Evolutionary conservation across 2,113 vertebrate genomes (phyloP).

Genomic region (Solenodon paradoxus): DNA sequence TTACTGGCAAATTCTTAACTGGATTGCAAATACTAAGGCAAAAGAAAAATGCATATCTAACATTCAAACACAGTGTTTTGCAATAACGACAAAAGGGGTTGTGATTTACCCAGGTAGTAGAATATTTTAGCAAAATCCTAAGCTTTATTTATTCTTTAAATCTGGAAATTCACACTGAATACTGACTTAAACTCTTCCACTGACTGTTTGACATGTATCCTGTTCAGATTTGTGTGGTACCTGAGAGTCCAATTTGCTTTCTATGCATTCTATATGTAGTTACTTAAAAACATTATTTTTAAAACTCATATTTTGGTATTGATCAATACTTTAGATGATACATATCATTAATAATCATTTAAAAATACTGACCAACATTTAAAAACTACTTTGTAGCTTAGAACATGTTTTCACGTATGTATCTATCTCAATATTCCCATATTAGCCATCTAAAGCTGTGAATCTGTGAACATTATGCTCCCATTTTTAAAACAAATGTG

Average conservation of each 20-base stretch:
- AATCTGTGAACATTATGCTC: not conserved
- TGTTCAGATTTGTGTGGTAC: accelerated
- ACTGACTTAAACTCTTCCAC: not conserved
- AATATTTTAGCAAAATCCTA: not conserved
- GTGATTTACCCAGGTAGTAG: not conserved
- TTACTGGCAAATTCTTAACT: not conserved
- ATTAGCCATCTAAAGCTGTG: not conserved
- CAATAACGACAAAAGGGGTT: not conserved
- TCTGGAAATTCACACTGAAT: not conserved
- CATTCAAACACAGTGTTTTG: not conserved
- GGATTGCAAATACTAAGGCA: not conserved
- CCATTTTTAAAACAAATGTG: not conserved
- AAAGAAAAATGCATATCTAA: not conserved
- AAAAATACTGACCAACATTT: not conserved
- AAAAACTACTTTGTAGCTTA: not conserved
- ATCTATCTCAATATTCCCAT: not conserved
- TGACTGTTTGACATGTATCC: not conserved
- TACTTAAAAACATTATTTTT: not conserved
- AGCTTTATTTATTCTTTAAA: not conserved
- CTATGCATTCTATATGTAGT: not conserved
- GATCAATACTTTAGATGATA: not conserved
- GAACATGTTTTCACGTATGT: not conserved
- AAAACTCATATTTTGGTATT: not conserved
- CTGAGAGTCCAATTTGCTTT: no score
- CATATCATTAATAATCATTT: not conserved